These are phyloP conservation scores for Rhagium mordax DNA, from an alignment of 2,888 invertebrate genomes.

Conservation along the genomic window DNA sequence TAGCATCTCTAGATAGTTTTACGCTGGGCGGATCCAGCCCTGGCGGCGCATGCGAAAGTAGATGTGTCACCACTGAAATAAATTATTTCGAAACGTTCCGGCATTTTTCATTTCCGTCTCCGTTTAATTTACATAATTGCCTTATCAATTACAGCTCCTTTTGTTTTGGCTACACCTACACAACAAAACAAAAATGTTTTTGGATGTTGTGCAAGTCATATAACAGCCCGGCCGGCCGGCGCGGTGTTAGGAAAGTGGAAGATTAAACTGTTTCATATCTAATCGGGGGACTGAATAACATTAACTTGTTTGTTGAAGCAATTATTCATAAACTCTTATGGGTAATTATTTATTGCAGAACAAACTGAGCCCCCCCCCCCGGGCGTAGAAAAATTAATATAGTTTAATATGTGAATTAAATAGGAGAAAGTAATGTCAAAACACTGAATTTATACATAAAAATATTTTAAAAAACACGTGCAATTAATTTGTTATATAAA, in stretches of 20 bases:
- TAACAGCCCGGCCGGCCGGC: too few relatives aligned
- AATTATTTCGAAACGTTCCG: slow-evolving; percentile 27
- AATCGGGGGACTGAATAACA: neutral
- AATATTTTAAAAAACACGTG: too few relatives aligned
- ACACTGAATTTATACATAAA: too few relatives aligned
- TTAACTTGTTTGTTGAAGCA: slow-evolving; percentile 5
- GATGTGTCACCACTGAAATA: slow-evolving; percentile 20
- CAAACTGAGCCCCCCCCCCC: neutral
- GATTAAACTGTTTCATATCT: neutral
- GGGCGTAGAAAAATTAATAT: neutral
- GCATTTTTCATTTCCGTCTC: slow-evolving; percentile 31
- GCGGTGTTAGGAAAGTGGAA: too few relatives aligned
- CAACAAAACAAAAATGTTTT: neutral
- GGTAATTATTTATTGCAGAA: slow-evolving; percentile 1
- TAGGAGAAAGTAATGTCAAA: neutral
- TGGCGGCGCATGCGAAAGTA: neutral
- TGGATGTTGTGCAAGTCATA: slow-evolving; percentile 24
- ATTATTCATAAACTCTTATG: neutral
- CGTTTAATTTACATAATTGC: slow-evolving; percentile 34
- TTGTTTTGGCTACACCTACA: slow-evolving; percentile 27
- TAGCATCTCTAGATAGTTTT: neutral
- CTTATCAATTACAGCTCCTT: slow-evolving; percentile 28
- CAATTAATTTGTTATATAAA: too few relatives aligned
- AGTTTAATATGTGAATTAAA: neutral
- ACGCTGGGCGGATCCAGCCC: neutral